Evolutionary conservation across 2,113 vertebrate genomes (phyloP), one percentile per base, ranked within the genome.

Genomic region (Microcebus tavaratra): DNA sequence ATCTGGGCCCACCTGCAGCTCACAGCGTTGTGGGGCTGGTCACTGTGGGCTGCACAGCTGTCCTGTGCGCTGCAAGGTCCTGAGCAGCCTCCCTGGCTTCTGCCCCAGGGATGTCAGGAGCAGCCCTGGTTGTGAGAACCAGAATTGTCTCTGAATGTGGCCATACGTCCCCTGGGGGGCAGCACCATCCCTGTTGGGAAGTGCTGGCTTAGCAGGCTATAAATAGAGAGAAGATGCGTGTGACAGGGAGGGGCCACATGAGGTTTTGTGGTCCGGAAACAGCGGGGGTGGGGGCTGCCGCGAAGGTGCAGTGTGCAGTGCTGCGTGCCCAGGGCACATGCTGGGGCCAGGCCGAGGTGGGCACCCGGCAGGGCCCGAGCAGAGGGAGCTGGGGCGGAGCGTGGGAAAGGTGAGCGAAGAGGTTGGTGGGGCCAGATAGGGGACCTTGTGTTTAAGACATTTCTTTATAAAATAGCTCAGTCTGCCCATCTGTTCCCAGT

Each of bases 401-500:
- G 21, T 39, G 39, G 84, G 36, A 25, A 75, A 48, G 70, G 45
- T 10, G 23, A 3, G 48, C 42, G 89, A 9, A 4, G 0, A 18
- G 18, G 14, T 78, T 8, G 1, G 61, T 15, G 4, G 61, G 48
- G 34, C 50, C 50, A 2, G 27, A 9, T 0, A 8, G 25, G 39
- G n/a, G 25, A 1, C 25, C 20, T 55, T 18, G 5, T 25, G 25
- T 65, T 23, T 4, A 36, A 23, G 55, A 29, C 31, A 36, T 12
- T 5, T 61, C 17, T 34, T 27, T 53, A 3, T 12, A 21, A 48
- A 11, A 8, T 11, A 7, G 0, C 53, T 18, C 6, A 6, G 63
- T 39, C 84, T 39, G 12, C 25, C 36, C 8, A 0, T n/a, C 53
- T 29, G 17, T n/a, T 20, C 55, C 53, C 8, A 0, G 29, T 10